Evolutionary conservation across 2,113 vertebrate genomes (phyloP), one percentile per base, ranked within the genome.

Genomic region (Etia nguti): DNA sequence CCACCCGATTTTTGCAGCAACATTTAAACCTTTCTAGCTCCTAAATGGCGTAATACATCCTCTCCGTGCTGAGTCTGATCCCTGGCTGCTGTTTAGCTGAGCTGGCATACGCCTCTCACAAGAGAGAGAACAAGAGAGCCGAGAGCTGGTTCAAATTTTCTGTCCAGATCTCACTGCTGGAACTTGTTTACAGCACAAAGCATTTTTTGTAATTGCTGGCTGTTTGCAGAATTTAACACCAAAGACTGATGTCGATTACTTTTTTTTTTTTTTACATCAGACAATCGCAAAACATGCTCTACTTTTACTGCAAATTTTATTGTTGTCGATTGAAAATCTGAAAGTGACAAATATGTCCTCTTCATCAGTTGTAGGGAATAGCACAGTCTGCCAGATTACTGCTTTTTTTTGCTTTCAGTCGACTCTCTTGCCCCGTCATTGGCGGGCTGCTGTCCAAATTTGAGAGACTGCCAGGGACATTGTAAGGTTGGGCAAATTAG

Each of bases 151-250:
- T 95, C 31, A 65, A 82, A 95, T 95, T 95, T 92, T 91, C 91
- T 90, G 82, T 88, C 82, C 90, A 88, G 85, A 88, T 90, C 73
- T 88, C 80, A 88, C 89, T 83, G 87, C 94, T 95, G 93, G 92
- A 96, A 90, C 86, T 92, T 93, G 91, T 95, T 97, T 94, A 91
- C 85, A 87, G 81, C 86, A 92, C 90, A 94, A 87, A 93, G 82
- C 11, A 4, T 82, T 84, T 46, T 93, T 93, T 94, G 82, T 88
- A 31, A 46, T 87, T 60, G 22, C 77, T 93, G 83, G 50, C 81
- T 70, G 79, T 88, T 89, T 86, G 86, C 79, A 87, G 79, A 89
- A 82, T 84, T 86, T 84, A 82, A 82, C 79, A 86, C 54, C 54
- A 75, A 81, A 43, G n/a, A 34, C 79, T 85, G 73, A 92, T 43